These are phyloP conservation scores for Hyposoter didymator DNA, from an alignment of 2,888 invertebrate genomes.

Conservation along the genomic window DNA sequence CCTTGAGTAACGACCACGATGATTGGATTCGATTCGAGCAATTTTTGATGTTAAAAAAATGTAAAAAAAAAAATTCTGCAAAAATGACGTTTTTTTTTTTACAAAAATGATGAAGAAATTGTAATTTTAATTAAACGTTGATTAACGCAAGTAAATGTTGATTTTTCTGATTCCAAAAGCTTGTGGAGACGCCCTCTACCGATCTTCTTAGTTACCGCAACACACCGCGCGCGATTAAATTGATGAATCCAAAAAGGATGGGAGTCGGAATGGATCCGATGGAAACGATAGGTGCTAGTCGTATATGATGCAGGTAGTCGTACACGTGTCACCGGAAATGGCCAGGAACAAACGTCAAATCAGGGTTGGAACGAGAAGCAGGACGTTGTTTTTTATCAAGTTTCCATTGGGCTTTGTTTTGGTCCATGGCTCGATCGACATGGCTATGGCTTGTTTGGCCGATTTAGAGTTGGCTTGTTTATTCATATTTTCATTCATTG, in stretches of 20 bases:
- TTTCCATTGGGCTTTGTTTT: slow-evolving; percentile 33
- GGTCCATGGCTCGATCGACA: not conserved
- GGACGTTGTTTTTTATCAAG: slow-evolving; percentile 49
- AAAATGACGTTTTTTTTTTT: no score
- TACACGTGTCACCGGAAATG: not conserved
- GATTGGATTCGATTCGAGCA: no score
- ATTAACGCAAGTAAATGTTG: no score
- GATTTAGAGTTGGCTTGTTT: slow-evolving; percentile 19
- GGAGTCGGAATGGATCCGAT: slow-evolving; percentile 45
- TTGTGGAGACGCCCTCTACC: not conserved
- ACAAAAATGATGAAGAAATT: no score
- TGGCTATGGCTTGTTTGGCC: not conserved
- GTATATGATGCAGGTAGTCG: not conserved
- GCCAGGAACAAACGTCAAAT: slow-evolving; percentile 33
- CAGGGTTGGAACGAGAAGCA: slow-evolving; percentile 16
- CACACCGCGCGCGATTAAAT: slow-evolving; percentile 29
- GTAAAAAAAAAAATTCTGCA: no score
- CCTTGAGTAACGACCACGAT: no score
- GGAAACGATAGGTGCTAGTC: not conserved
- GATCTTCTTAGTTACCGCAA: no score
- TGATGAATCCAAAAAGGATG: slow-evolving; percentile 46
- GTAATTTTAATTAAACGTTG: no score
- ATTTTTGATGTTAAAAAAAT: no score
- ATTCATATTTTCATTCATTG: slow-evolving; percentile 35
- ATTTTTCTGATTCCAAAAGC: no score